Base-by-base conservation (phyloP, 2,797 vertebrate genomes). In the Coendou prehensilis region DNA sequence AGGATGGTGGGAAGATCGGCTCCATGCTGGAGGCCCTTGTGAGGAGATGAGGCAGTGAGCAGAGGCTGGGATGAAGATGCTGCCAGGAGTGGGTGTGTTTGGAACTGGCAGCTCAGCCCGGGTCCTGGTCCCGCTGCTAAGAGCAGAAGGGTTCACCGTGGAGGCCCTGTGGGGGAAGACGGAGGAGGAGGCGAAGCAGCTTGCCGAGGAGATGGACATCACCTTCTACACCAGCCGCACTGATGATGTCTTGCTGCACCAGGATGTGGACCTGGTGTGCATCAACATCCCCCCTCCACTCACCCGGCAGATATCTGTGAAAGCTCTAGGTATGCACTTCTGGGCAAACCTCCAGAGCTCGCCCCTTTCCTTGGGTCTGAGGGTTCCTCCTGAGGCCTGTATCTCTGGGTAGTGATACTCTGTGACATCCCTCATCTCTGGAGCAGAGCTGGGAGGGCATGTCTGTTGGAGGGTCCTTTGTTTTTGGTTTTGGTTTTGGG, bases 31-130 rank as follows among this genome's bases (percentile, higher is more conserved):
- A 93, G 85, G 84, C 92, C 71, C 91, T 91, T 0, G 2, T 83
- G 83, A 97, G 97, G 94, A 97, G 84, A 95, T 97, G 97, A 97
- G 76, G 15, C 86, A 85, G 67, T 96, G 93, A 64, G 92, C 56
- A 91, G 94, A 97, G 95, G 18, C 96, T 76, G 85, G 97, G 67
- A 98, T 98, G 98, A 99, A 99, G 98, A 99, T 99, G 99, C 99
- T 99, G 97, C 99, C 99, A 4, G 99, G 99, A 89, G 99, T 99
- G 23, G 99, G 99, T 23, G 99, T 99, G 45, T 99, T 99, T 98
- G 99, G 99, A 97, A 99, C 99, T 0, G 99, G 99, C 98, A 99
- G 99, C 98, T 99, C 99, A 0, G 99, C 99, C 89, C 99, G 99
- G 75, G 99, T 99, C 97, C 98, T 99, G 97, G 99, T 99, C 14